Evolutionary conservation across 2,113 vertebrate species (phyloP).

Genomic region (Zonotrichia leucophrys): DNA sequence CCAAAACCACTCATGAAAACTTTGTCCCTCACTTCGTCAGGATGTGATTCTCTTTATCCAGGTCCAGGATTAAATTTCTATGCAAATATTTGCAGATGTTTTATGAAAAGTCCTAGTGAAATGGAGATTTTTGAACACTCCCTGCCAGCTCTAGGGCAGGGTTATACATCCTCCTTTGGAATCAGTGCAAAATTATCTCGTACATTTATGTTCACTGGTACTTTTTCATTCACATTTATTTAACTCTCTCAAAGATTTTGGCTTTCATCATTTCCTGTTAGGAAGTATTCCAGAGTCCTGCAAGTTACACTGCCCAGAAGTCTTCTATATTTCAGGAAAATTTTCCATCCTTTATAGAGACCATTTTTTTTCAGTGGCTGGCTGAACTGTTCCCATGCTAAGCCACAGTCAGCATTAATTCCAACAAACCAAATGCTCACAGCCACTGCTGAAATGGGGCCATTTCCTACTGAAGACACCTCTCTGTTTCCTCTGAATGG

Average conservation of each 20-base stretch:
- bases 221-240: conserved; percentile 42
- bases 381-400: neutral
- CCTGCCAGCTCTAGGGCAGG: neutral
- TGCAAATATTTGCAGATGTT: neutral
- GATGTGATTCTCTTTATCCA: neutral
- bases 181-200: neutral
- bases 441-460: neutral
- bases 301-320: conserved; percentile 32
- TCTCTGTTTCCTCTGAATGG: neutral
- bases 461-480: neutral
- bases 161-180: conserved; percentile 8
- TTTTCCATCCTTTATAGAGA: neutral
- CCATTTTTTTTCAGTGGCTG: neutral
- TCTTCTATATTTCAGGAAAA: conserved; percentile 34
- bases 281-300: conserved; percentile 50
- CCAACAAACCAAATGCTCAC: neutral
- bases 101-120: conserved; percentile 18
- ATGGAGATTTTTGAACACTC: neutral
- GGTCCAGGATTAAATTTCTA: conserved; percentile 18
- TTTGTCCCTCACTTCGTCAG: neutral
- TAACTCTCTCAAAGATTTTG: conserved; percentile 37
- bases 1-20: neutral
- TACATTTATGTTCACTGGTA: neutral
- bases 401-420: neutral
- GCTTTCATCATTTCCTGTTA: conserved; percentile 47